Percentiles rank a stretch among this genome's conserved stretches.
These are phyloP conservation scores for Zalophus californianus DNA, from an alignment of 2,797 vertebrate species.

Conservation along the genomic window DNA sequence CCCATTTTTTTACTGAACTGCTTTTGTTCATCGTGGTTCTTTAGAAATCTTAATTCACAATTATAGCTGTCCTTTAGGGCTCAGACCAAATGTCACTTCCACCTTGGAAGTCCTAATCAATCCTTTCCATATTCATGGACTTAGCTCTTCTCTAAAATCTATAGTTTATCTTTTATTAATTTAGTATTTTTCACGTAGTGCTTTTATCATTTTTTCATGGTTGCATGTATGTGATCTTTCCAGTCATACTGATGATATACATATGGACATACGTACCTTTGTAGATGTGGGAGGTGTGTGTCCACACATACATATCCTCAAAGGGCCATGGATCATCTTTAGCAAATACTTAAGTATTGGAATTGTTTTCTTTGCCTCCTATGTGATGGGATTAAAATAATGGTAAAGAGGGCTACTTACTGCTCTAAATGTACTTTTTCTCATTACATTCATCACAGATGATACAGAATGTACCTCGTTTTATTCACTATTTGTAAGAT, in stretches of 20 bases:
- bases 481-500: conserved; percentile 31
- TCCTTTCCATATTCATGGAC: background rate
- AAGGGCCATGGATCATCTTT: background rate
- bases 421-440: background rate
- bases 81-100: conserved; percentile 26
- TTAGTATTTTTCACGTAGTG: conserved; percentile 39
- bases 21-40: background rate
- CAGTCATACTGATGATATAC: background rate
- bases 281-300: background rate
- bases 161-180: background rate
- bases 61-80: background rate
- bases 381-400: conserved; percentile 6
- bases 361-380: conserved; percentile 42
- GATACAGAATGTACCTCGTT: background rate
- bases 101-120: conserved; percentile 33
- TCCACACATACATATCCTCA: background rate
- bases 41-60: background rate
- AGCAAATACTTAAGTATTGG: background rate
- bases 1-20: background rate
- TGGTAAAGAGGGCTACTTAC: background rate
- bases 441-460: background rate
- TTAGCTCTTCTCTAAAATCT: conserved; percentile 23
- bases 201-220: background rate
- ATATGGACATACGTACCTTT: background rate
- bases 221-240: conserved; percentile 14